Evolutionary conservation across 2,888 invertebrate species (phyloP).

Genomic region (Teinopalpus imperialis): DNA sequence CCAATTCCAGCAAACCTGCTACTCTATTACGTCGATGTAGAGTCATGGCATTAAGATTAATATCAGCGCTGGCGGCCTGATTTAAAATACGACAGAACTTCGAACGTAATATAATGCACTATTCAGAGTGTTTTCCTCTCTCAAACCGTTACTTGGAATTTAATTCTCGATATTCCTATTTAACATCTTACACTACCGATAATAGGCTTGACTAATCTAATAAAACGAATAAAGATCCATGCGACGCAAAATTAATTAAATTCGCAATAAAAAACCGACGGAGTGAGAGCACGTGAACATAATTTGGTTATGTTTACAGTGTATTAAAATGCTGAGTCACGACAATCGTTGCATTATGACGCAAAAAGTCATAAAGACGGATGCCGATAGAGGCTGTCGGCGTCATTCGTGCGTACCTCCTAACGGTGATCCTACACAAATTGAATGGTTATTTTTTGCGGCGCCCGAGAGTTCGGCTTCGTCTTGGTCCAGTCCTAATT

Average conservation of each 20-base stretch:
- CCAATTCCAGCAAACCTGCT: slow-evolving; percentile 44
- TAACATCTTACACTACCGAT: background rate
- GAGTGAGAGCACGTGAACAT: slow-evolving; percentile 56
- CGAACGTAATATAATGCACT: slow-evolving; percentile 42
- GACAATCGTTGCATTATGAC: slow-evolving; percentile 64
- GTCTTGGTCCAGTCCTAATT: slow-evolving; percentile 60
- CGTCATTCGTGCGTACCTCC: slow-evolving; percentile 61
- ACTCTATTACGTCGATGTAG: slow-evolving; percentile 60
- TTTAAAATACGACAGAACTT: slow-evolving; percentile 44
- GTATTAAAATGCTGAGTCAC: slow-evolving; percentile 61
- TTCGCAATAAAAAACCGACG: slow-evolving; percentile 55
- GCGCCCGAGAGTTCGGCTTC: slow-evolving; percentile 49
- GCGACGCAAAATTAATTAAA: slow-evolving; percentile 53
- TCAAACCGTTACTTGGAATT: slow-evolving; percentile 10
- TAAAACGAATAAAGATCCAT: slow-evolving; percentile 48
- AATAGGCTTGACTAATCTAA: slow-evolving; percentile 33
- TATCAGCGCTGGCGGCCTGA: slow-evolving; percentile 47
- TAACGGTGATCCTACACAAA: slow-evolving; percentile 71
- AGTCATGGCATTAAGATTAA: slow-evolving; percentile 59
- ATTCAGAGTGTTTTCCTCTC: slow-evolving; percentile 41
- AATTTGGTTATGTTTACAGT: slow-evolving; percentile 71
- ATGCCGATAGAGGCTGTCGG: slow-evolving; percentile 38
- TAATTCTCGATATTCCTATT: slow-evolving; percentile 10
- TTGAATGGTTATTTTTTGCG: slow-evolving; percentile 66
- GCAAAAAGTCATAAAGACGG: slow-evolving; percentile 63